These are phyloP conservation scores for Sorex maritimensis DNA, from an alignment of 2,797 vertebrate genomes.

Conservation along the genomic window DNA sequence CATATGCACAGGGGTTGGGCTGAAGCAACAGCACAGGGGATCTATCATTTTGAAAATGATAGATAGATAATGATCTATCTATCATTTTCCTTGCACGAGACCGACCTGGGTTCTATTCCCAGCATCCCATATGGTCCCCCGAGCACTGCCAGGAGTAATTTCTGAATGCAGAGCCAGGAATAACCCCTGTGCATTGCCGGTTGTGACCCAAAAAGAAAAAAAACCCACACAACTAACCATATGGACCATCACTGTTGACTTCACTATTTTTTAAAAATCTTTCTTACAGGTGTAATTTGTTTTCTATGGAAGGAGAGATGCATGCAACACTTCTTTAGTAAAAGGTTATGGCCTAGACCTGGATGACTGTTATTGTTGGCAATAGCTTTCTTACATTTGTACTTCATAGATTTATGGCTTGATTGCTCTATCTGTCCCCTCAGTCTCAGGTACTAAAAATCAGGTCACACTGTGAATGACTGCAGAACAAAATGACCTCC, in stretches of 20 bases:
- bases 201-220: too few relatives aligned
- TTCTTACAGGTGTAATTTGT: not conserved
- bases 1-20: not conserved
- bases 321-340: constrained; percentile 31
- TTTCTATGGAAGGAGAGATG: not conserved
- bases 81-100: too few relatives aligned
- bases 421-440: constrained; percentile 28
- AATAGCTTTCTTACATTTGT: not conserved
- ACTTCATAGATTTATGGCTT: constrained; percentile 3
- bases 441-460: constrained; percentile 51
- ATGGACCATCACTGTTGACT: not conserved
- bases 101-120: too few relatives aligned
- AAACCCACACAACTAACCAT: not conserved
- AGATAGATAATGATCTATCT: too few relatives aligned
- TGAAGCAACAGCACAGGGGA: too few relatives aligned
- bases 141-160: too few relatives aligned
- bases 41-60: too few relatives aligned
- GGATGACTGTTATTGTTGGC: constrained; percentile 29
- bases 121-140: too few relatives aligned
- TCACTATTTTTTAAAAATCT: constrained; percentile 42
- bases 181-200: too few relatives aligned
- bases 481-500: not conserved
- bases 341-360: constrained; percentile 21
- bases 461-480: not conserved
- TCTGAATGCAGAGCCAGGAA: too few relatives aligned